Evolutionary conservation across 2,888 invertebrate species (phyloP).

Genomic region (Agrypnus murinus): DNA sequence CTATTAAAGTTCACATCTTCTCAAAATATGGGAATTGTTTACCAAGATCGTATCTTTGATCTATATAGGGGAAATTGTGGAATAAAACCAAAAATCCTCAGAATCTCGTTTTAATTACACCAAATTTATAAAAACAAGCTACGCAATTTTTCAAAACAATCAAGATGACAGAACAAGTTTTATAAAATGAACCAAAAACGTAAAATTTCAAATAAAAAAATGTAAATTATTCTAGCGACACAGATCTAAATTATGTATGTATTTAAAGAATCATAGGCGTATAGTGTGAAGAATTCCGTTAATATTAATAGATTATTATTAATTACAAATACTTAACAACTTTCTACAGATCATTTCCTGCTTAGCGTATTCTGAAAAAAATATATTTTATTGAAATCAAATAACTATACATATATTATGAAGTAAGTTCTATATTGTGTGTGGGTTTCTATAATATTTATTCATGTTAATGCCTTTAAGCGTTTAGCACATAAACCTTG

Average conservation of each 20-base stretch:
- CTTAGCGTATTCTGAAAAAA: no score
- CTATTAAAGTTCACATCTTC: no score
- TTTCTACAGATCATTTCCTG: background rate
- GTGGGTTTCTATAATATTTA: background rate
- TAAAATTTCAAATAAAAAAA: background rate
- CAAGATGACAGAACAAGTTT: background rate
- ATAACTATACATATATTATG: background rate
- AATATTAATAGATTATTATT: conserved; percentile 9
- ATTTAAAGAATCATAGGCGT: conserved; percentile 1
- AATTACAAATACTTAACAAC: conserved; percentile 6
- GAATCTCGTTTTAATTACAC: background rate
- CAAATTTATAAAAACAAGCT: background rate
- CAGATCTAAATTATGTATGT: no score
- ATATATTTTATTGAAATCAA: no score
- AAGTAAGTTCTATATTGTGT: background rate
- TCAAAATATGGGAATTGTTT: no score
- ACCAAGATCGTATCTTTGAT: no score
- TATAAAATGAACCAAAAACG: background rate
- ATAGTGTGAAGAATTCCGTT: conserved; percentile 8
- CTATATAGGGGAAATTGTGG: no score
- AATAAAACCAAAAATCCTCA: background rate
- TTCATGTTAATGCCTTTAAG: background rate
- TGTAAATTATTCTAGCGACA: no score
- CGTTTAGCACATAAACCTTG: conserved; percentile 16
- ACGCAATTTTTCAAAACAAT: background rate